Evolutionary conservation across 2,888 invertebrate species (phyloP), one percentile per base, ranked within the genome.

Genomic region (Nomada fucata): DNA sequence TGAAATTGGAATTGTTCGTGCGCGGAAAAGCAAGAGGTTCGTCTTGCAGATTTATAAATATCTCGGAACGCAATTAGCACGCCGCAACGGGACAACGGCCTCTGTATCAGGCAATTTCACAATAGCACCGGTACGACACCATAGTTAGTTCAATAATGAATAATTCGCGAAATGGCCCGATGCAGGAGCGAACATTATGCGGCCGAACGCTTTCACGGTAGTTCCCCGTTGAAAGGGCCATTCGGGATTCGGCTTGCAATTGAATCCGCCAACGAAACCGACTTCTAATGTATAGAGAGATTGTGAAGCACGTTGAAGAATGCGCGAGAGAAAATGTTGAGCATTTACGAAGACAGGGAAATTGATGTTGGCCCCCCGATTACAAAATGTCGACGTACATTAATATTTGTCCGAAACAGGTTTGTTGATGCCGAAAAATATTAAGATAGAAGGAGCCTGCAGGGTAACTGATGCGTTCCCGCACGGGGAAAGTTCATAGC

Each of bases 401-500:
- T 50, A 50, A 50, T 50, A 50, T 50, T 18, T 7, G 36, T 36
- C 0, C 7, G 7, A 36, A 36, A 36, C 36, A 36, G 36, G 36
- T 36, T 36, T 36, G 36, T 36, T 36, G 7, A 36, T 36, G 0
- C 7, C 36, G 36, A 7, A 36, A 36, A 36, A 36, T 36, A 36
- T 36, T 36, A 36, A 36, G 36, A 36, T 36, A 7, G 36, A 36
- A 36, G 36, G 7, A 36, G 36, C 36, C 36, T 36, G 36, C 36
- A 93, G 91, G 92, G 92, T 91, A 90, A 91, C 89, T 92, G 90
- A 92, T 92, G 92, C 89, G 91, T 91, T 93, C 88, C 93, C 92
- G 92, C 87, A 92, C 89, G 92, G 93, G 91, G 92, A 91, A 93
- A 92, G 92, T 92, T 93, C 92, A 92, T 92, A 92, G 89, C 91